Base-by-base conservation (phyloP, 2,888 invertebrate species). In the Caenorhabditis imperialis region DNA sequence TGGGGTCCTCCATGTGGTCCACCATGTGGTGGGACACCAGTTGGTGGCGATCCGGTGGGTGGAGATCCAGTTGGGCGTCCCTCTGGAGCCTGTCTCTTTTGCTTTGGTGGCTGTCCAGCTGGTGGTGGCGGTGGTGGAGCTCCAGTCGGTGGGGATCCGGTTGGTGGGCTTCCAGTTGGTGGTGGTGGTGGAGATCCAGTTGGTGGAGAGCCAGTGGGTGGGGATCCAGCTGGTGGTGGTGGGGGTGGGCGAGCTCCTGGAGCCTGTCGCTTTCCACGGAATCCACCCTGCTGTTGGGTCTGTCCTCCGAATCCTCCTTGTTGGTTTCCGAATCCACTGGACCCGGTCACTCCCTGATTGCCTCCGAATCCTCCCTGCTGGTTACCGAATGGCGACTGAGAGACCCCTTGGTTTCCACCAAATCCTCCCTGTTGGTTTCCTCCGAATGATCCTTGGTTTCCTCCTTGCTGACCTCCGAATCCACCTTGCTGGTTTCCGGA, bases 251-350 rank as follows among this genome's bases (percentile, higher is more conserved):
- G 40, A 40, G 22, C 53, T 51, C 23, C 40, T 27, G 6, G 7
- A 30, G 30, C 25, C 16, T 63, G 63, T 48, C 63, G 54, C 33
- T 57, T 65, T 57, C 53, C 62, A n/a, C 37, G 53, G 62, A 47
- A 47, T 12, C 30, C 37, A 37, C 35, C 35, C 30, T 38, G 27
- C 5, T 25, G 14, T 30, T 37, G 47, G 1, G 37, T 18, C 27
- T 44, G 55, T 18, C 35, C 51, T 23, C 48, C 48, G 33, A 48
- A 48, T 1, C 25, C 25, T 45, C 45, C 25, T 20, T 51, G 37
- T 38, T 51, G 37, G 18, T 14, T 18, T 50, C 50, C 50, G 22
- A 50, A 50, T 33, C 50, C 50, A 25, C 20, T 27, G 20, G 33
- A 35, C 18, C 22, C 10, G 8, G 33, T 50, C 35, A 35, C 33